Evolutionary conservation across 2,113 vertebrate genomes (phyloP).

Genomic region (Mola mola): DNA sequence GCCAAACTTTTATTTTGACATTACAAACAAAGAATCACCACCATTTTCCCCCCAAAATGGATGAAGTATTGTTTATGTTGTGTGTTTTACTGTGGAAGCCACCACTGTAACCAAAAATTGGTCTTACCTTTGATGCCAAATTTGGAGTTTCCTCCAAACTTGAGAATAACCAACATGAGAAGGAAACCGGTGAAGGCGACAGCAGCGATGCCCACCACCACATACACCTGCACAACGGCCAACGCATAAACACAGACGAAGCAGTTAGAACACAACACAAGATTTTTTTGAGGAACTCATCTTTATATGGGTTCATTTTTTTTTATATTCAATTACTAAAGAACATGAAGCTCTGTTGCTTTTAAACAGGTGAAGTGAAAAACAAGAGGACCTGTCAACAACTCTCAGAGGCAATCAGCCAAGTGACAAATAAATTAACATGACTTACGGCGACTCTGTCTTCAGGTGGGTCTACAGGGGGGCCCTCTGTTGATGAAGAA

Average conservation of each 20-base stretch:
- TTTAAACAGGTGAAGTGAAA: conserved; percentile 7
- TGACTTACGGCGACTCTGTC: conserved; percentile 94
- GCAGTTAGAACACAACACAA: not conserved
- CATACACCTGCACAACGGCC: conserved; percentile 86
- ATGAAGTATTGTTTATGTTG: not conserved
- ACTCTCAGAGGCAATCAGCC: not conserved
- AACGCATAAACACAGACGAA: not conserved
- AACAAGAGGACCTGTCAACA: no score
- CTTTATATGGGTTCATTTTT: not conserved
- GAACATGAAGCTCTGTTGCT: conserved; percentile 9
- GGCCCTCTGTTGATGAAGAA: conserved; percentile 79
- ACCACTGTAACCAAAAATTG: not conserved
- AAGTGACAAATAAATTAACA: not conserved
- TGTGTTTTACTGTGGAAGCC: not conserved
- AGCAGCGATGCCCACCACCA: conserved; percentile 95
- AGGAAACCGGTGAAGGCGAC: conserved; percentile 94
- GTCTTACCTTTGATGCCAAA: conserved; percentile 99
- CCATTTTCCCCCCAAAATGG: no score
- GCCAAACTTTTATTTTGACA: not conserved
- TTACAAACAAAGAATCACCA: not conserved
- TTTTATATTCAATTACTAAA: not conserved
- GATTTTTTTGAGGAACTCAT: no score
- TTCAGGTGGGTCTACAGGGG: conserved; percentile 84
- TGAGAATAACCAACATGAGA: conserved; percentile 94
- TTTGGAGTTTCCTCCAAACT: conserved; percentile 97